Percentiles rank a stretch among this genome's conserved stretches.
These are phyloP conservation scores for Slavum lentiscoides DNA, from an alignment of 2,888 invertebrate genomes.

Conservation along the genomic window DNA sequence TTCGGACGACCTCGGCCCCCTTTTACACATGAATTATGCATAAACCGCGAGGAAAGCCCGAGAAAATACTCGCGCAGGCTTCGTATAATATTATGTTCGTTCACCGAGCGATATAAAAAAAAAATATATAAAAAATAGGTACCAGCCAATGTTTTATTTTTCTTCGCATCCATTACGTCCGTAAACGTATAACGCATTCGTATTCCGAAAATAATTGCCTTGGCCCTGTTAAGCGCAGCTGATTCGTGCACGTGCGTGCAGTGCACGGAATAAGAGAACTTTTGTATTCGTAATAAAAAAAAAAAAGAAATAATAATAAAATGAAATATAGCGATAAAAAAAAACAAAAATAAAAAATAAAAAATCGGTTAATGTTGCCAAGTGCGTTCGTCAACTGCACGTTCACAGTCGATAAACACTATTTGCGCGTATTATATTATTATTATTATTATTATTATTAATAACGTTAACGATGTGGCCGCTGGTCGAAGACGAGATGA, in stretches of 20 bases:
- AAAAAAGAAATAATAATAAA: background rate
- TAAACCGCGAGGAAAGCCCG: slow-evolving; percentile 14
- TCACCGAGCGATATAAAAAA: background rate
- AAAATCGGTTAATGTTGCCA: slow-evolving; percentile 30
- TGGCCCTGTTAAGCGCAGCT: background rate
- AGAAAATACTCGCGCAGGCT: slow-evolving; percentile 4
- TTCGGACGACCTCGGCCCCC: slow-evolving; percentile 19
- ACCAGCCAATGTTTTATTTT: background rate
- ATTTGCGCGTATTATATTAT: slow-evolving; percentile 28
- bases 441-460: slow-evolving; percentile 13
- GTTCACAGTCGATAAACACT: slow-evolving; percentile 47
- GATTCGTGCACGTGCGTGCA: background rate
- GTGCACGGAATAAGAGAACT: too few species aligned
- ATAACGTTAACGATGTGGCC: slow-evolving; percentile 26
- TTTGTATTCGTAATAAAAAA: too few species aligned
- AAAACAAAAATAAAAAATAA: background rate
- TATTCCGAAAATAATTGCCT: background rate
- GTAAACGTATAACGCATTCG: slow-evolving; percentile 2
- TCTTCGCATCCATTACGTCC: slow-evolving; percentile 9
- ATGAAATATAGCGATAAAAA: slow-evolving; percentile 19
- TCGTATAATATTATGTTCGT: background rate
- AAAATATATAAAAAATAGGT: background rate
- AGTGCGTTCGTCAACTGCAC: slow-evolving; percentile 32
- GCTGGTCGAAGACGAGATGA: slow-evolving; percentile 23
- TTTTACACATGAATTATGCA: slow-evolving; percentile 46